These are phyloP conservation scores for Plodia interpunctella DNA, from an alignment of 1,140 invertebrate species.

Conservation along the genomic window DNA sequence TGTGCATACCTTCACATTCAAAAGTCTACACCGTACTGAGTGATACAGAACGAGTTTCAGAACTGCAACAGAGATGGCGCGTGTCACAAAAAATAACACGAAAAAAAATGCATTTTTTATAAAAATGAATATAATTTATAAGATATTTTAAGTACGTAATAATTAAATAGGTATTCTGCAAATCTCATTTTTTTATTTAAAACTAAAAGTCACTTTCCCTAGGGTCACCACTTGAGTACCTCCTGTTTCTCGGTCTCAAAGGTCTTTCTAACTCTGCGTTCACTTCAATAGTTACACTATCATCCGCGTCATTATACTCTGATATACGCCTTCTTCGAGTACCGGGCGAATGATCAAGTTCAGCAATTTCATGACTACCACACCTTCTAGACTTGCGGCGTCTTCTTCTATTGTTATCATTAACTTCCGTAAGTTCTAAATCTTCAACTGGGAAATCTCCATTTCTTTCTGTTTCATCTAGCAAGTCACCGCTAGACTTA, in stretches of 20 bases:
- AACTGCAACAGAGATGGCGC: no score
- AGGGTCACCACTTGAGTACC: slow-evolving; percentile 42
- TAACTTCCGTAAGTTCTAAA: slow-evolving; percentile 42
- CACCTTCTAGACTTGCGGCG: slow-evolving; percentile 54
- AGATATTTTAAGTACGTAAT: no score
- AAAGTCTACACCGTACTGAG: no score
- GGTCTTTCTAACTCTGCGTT: slow-evolving; percentile 51
- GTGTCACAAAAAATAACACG: no score
- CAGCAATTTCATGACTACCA: slow-evolving; percentile 65
- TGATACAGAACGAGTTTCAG: no score
- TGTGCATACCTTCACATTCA: no score
- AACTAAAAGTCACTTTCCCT: slow-evolving; percentile 63
- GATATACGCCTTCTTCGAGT: slow-evolving; percentile 54
- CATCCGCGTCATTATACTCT: slow-evolving; percentile 39
- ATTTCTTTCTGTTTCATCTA: slow-evolving; percentile 67
- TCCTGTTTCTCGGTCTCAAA: slow-evolving; percentile 39
- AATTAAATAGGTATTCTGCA: no score
- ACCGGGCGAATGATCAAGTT: slow-evolving; percentile 62
- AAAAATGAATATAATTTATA: no score
- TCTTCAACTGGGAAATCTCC: slow-evolving; percentile 45
- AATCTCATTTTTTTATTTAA: slow-evolving; percentile 1
- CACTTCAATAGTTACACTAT: slow-evolving; percentile 47
- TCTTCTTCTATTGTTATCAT: slow-evolving; percentile 37
- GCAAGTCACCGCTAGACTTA: slow-evolving; percentile 72
- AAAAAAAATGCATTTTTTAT: no score